Conservation (phyloP, 2,797 vertebrate genomes). For the Setipinna tenuifilis region DNA sequence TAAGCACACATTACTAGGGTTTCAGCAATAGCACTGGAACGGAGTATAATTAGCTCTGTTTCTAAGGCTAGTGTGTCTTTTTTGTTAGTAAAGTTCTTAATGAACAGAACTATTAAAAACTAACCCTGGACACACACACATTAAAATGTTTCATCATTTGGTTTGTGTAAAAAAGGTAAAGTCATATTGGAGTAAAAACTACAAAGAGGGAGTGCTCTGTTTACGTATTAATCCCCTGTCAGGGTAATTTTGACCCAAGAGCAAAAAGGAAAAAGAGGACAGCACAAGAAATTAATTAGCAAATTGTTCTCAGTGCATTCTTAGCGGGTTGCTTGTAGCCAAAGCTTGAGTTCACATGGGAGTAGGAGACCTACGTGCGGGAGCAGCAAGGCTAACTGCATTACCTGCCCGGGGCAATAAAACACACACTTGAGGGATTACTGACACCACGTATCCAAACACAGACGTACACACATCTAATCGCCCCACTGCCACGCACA, state of each 20-base stretch:
- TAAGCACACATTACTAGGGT: not conserved
- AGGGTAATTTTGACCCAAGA: not conserved
- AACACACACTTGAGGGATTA: conserved; percentile 74
- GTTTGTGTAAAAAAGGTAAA: not conserved
- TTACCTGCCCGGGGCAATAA: conserved; percentile 80
- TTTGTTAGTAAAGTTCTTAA: too few relatives aligned
- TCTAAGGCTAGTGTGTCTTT: too few relatives aligned
- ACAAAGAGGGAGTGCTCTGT: not conserved
- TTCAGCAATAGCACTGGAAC: too few relatives aligned
- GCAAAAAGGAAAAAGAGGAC: not conserved
- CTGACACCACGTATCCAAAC: conserved; percentile 55
- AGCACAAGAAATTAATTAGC: not conserved
- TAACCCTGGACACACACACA: not conserved
- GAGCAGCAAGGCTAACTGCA: conserved; percentile 75
- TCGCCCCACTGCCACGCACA: conserved; percentile 35
- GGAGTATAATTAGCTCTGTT: too few relatives aligned
- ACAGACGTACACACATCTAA: conserved; percentile 39
- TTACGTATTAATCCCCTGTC: not conserved
- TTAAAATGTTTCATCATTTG: not conserved
- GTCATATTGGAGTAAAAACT: not conserved
- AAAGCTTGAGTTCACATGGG: conserved; percentile 67
- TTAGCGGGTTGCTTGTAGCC: conserved; percentile 64
- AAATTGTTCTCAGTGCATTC: conserved; percentile 66
- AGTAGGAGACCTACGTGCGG: conserved; percentile 65
- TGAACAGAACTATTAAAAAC: too few relatives aligned